Conservation (phyloP, 2,888 invertebrate genomes). For the Rhorus exstirpatorius region DNA sequence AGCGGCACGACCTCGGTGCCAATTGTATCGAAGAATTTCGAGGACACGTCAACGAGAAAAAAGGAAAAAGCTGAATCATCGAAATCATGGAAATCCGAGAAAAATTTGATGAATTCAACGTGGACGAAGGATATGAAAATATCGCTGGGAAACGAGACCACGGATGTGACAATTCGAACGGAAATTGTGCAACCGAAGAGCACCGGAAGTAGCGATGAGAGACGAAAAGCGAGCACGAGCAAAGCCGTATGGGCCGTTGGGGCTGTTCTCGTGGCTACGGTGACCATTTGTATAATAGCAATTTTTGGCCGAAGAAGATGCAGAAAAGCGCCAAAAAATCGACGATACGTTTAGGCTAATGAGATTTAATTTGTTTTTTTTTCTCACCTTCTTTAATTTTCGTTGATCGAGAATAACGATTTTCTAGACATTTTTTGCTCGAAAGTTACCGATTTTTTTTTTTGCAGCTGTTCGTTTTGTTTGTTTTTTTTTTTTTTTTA, state of each 20-base stretch:
- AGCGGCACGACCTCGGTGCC: conserved; percentile 47
- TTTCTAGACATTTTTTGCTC: conserved; percentile 9
- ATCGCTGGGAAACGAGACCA: conserved; percentile 39
- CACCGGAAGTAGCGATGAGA: conserved; percentile 62
- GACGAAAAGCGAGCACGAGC: conserved; percentile 78
- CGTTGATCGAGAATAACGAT: conserved; percentile 39
- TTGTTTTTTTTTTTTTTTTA: conserved; percentile 30
- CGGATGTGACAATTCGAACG: conserved; percentile 19
- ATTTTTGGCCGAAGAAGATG: conserved; percentile 83
- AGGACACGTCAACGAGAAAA: neutral
- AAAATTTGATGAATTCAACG: conserved; percentile 7
- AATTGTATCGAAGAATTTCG: conserved; percentile 13
- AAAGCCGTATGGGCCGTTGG: conserved; percentile 82
- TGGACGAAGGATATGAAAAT: conserved; percentile 35
- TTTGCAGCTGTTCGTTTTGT: conserved; percentile 27
- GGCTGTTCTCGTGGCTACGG: conserved; percentile 79
- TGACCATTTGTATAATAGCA: conserved; percentile 81
- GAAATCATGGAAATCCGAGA: conserved; percentile 19
- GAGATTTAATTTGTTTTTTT: neutral
- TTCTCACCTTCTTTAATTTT: conserved; percentile 30
- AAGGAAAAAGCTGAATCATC: neutral
- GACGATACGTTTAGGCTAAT: conserved; percentile 80
- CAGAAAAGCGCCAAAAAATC: conserved; percentile 83
- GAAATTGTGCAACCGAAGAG: conserved; percentile 22
- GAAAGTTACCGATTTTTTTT: conserved; percentile 26